Evolutionary conservation across 2,797 vertebrate species (phyloP).

Genomic region (Emydoidea blandingii): DNA sequence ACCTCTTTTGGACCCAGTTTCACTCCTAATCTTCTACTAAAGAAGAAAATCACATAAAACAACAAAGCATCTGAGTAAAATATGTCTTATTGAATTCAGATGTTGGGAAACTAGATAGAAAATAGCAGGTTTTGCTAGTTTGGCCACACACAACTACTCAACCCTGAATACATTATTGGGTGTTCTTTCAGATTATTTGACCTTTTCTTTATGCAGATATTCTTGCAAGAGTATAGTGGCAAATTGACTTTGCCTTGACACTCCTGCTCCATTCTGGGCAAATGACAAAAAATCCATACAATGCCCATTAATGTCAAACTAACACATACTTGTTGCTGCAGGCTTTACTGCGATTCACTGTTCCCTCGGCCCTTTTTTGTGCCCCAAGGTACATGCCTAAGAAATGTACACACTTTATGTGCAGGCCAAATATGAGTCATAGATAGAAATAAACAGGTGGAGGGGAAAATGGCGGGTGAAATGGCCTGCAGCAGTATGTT

Average conservation of each 20-base stretch:
- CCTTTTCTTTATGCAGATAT: slow-evolving; percentile 75
- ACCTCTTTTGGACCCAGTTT: slow-evolving; percentile 63
- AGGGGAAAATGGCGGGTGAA: not conserved
- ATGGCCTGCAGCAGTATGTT: fast-evolving
- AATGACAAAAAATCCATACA: slow-evolving; percentile 77
- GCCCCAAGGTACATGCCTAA: slow-evolving; percentile 31
- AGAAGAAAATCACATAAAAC: slow-evolving; percentile 26
- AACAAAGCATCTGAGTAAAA: slow-evolving; percentile 7
- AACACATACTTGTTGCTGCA: slow-evolving; percentile 72
- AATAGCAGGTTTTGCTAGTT: slow-evolving; percentile 22
- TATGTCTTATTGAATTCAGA: slow-evolving; percentile 6
- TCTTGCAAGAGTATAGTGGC: slow-evolving; percentile 42
- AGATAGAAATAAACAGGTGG: not conserved
- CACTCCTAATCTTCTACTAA: slow-evolving; percentile 63
- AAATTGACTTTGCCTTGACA: slow-evolving; percentile 73
- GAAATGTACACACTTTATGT: slow-evolving; percentile 27
- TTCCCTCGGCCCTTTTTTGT: slow-evolving; percentile 47
- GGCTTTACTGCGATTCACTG: slow-evolving; percentile 64
- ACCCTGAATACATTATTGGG: slow-evolving; percentile 9
- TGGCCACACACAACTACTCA: not conserved
- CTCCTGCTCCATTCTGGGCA: slow-evolving; percentile 62
- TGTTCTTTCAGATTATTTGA: slow-evolving; percentile 66
- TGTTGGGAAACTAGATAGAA: not conserved
- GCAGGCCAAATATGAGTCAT: not conserved
- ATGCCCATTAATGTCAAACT: slow-evolving; percentile 68